Percentiles rank a stretch among this genome's conserved stretches.
phyloP scores from a whole-genome alignment of 2,797 vertebrate genomes.

The Centroberyx gerrardi region DNA sequence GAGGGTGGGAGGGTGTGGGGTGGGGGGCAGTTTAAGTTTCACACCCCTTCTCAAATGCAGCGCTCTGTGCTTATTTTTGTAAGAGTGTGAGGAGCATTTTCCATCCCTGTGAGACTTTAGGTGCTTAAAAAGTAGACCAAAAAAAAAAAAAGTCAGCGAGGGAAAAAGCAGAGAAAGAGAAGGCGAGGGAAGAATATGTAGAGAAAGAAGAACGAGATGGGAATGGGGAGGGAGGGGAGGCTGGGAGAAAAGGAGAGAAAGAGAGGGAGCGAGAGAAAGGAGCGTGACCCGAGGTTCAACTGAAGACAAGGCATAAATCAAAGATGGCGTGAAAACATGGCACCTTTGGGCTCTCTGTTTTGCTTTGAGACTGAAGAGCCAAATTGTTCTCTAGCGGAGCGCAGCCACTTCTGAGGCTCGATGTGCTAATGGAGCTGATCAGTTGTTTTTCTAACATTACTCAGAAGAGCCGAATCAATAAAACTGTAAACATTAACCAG shows the following conservation, averaged over 20 bases:
- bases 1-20: slow-evolving; percentile 23
- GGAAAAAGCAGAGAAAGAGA: neutral
- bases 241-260: slow-evolving; percentile 5
- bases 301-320: slow-evolving; percentile 64
- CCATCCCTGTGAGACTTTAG: slow-evolving; percentile 41
- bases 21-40: slow-evolving; percentile 56
- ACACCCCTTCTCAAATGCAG: slow-evolving; percentile 55
- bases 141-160: slow-evolving; percentile 6
- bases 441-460: slow-evolving; percentile 76
- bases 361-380: slow-evolving; percentile 55
- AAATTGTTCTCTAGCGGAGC: slow-evolving; percentile 62
- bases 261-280: slow-evolving; percentile 17
- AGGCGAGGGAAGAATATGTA: slow-evolving; percentile 45
- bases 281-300: slow-evolving; percentile 42
- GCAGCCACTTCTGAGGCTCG: slow-evolving; percentile 43
- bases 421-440: slow-evolving; percentile 68
- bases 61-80: slow-evolving; percentile 51
- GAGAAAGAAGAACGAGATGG: slow-evolving; percentile 43
- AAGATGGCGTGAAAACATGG: slow-evolving; percentile 64
- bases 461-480: slow-evolving; percentile 68
- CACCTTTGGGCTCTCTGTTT: slow-evolving; percentile 56
- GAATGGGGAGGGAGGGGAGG: slow-evolving; percentile 29
- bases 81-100: slow-evolving; percentile 52
- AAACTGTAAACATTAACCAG: slow-evolving; percentile 74
- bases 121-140: slow-evolving; percentile 19